Base-by-base conservation (phyloP, 2,113 vertebrate genomes). In the Gadus chalcogrammus region DNA sequence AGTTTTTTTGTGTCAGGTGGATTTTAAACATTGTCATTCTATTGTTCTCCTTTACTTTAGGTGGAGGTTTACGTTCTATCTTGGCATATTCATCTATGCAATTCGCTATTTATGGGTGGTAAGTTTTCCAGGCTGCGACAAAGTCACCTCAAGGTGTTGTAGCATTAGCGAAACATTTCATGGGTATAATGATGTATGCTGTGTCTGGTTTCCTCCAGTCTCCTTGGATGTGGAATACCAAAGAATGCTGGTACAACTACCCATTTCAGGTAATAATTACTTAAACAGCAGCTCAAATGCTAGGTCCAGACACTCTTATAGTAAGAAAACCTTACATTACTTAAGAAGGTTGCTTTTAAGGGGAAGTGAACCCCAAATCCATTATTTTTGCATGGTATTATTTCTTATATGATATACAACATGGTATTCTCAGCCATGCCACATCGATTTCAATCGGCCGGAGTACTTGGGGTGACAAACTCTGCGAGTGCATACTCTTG, bases 61-160 rank as follows among this genome's bases (percentile, higher is more conserved):
- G 95, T 98, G 96, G 96, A 91, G 91, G 88, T 95, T 97, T 87
- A 94, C 94, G 56, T 98, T 96, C 94, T 94, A 91, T 84, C 87
- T 96, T 79, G 94, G 93, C 72, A 90, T 96, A 84, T 96, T 97
- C 89, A 94, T 91, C 76, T 98, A 96, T 75, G 94, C 93, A 79
- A 78, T 98, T 87, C 85, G 80, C 75, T 91, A 95, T 88, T 89
- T 97, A 70, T 97, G 95, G 95, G 89, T 77, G 94, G 96, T 98
- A 88, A 95, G 96, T 78, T 70, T 95, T 78, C 69, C 38, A 79
- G 66, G 17, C 53, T 0, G 0, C 52, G 35, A 24, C 18, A 22
- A 3, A 65, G 38, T n/a, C 31, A 55, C 38, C 56, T 67, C 15
- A 61, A 61, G n/a, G 8, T 20, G 16, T n/a, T 35, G 17, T 31